Percentiles rank a stretch among this genome's conserved stretches.
These are phyloP conservation scores for Amphilophus citrinellus DNA, from an alignment of 2,113 vertebrate species.

Conservation along the genomic window DNA sequence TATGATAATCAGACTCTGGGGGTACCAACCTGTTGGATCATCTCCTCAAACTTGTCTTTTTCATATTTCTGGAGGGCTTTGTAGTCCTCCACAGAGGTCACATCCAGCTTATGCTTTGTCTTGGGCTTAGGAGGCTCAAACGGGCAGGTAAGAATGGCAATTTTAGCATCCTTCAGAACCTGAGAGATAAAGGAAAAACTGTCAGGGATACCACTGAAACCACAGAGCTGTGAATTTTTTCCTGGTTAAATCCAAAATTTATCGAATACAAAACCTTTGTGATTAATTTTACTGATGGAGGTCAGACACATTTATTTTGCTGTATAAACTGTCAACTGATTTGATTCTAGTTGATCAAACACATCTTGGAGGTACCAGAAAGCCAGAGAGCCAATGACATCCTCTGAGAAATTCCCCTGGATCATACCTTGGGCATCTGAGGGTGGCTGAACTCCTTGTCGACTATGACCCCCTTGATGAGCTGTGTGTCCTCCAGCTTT, in stretches of 20 bases:
- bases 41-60: constrained; percentile 96
- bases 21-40: constrained; percentile 90
- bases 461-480: constrained; percentile 95
- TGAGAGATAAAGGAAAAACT: constrained; percentile 38
- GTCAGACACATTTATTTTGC: background rate
- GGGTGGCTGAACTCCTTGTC: constrained; percentile 99
- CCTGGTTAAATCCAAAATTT: background rate
- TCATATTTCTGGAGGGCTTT: constrained; percentile 97
- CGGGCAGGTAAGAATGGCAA: constrained; percentile 97
- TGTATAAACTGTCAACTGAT: background rate
- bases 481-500: constrained; percentile 94
- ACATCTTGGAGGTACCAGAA: background rate
- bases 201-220: background rate
- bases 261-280: background rate
- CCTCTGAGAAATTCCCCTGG: background rate
- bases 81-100: constrained; percentile 96
- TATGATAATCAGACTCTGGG: background rate
- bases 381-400: background rate
- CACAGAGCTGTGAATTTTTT: too few species aligned
- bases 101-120: constrained; percentile 99
- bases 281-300: background rate
- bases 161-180: constrained; percentile 91
- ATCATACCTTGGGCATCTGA: constrained; percentile 95
- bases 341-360: background rate
- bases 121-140: constrained; percentile 99